These are phyloP conservation scores for Bagarius yarrelli DNA, from an alignment of 2,113 vertebrate species.

Conservation along the genomic window DNA sequence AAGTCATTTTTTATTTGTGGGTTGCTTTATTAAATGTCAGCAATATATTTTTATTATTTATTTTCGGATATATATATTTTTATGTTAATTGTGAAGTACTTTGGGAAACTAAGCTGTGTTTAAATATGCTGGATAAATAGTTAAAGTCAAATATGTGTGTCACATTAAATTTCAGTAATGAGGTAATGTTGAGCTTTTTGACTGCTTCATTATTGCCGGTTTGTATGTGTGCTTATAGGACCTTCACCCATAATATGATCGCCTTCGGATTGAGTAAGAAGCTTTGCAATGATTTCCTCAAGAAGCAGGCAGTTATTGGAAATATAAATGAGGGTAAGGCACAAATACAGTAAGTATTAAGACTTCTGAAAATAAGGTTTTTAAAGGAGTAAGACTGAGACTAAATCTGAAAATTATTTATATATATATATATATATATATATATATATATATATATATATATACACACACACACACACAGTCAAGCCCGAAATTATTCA, in stretches of 20 bases:
- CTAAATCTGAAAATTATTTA: too few species aligned
- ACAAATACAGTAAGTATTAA: not conserved
- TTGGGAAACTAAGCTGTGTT: too few species aligned
- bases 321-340: slow-evolving; percentile 87
- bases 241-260: slow-evolving; percentile 97
- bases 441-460: too few species aligned
- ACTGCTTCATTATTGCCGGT: slow-evolving; percentile 6
- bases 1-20: too few species aligned
- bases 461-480: too few species aligned
- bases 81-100: not conserved
- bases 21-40: not conserved
- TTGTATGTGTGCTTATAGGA: slow-evolving; percentile 70
- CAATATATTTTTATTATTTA: not conserved
- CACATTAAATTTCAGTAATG: too few species aligned
- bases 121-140: too few species aligned
- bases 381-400: too few species aligned
- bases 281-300: slow-evolving; percentile 91
- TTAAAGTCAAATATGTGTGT: too few species aligned
- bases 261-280: slow-evolving; percentile 91
- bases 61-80: not conserved
- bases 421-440: too few species aligned
- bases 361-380: too few species aligned
- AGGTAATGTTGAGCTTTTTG: not conserved
- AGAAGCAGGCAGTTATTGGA: slow-evolving; percentile 95
- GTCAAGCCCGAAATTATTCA: too few species aligned